Conservation (phyloP, 2,113 vertebrate species). For the Gymnarchus niloticus region DNA sequence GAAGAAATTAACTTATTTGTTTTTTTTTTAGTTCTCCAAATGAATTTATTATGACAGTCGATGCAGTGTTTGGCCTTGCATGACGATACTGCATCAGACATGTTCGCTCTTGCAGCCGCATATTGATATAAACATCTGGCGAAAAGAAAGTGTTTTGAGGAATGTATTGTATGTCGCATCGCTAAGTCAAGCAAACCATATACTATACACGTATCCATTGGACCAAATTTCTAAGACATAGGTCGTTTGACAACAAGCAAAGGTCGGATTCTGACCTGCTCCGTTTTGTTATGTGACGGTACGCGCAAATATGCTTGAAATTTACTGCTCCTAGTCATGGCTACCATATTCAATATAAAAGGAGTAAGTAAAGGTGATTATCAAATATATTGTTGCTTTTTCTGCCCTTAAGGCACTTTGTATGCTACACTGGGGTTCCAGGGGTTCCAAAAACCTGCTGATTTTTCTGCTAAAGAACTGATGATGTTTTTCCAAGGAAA, state of each 20-base stretch:
- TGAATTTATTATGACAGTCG: background rate
- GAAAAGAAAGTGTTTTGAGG: background rate
- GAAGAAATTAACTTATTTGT: background rate
- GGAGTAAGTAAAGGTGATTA: background rate
- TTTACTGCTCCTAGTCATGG: background rate
- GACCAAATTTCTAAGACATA: background rate
- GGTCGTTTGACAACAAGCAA: background rate
- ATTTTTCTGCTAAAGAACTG: background rate
- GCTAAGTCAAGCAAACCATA: background rate
- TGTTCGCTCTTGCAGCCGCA: constrained; percentile 16
- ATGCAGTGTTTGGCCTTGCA: background rate
- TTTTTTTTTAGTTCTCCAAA: background rate
- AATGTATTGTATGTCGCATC: background rate
- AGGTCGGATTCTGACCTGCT: background rate
- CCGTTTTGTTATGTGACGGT: background rate
- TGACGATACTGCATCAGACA: constrained; percentile 6
- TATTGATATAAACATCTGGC: constrained; percentile 3
- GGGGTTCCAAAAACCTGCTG: background rate
- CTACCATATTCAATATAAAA: background rate
- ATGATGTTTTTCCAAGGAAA: too few species aligned
- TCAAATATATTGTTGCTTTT: background rate
- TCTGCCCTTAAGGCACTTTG: background rate
- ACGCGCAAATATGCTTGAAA: background rate
- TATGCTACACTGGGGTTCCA: background rate
- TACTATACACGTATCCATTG: too few species aligned